phyloP scores from a whole-genome alignment of 2,888 invertebrate genomes.

The Polyommatus icarus region DNA sequence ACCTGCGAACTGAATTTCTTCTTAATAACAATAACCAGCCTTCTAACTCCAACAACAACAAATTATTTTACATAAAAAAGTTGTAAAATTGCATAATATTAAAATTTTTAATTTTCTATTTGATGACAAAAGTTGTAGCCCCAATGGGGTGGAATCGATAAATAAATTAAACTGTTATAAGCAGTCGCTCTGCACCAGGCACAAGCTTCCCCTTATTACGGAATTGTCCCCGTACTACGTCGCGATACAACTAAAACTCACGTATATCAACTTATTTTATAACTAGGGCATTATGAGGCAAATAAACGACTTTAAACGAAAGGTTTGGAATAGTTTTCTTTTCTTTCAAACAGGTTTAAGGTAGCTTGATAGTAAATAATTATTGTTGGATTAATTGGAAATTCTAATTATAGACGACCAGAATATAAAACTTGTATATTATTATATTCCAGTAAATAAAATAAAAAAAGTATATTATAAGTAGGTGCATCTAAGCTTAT shows the following conservation, averaged over 20 bases:
- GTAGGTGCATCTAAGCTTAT: no score
- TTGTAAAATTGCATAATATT: not conserved
- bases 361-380: not conserved
- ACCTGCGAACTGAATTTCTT: no score
- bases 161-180: conserved; percentile 73
- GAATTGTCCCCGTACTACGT: conserved; percentile 66
- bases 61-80: not conserved
- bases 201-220: conserved; percentile 66
- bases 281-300: conserved; percentile 1
- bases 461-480: not conserved
- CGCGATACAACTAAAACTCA: conserved; percentile 48
- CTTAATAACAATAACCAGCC: no score
- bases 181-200: conserved; percentile 63
- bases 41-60: not conserved
- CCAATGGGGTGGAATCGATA: conserved; percentile 52
- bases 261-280: conserved; percentile 18
- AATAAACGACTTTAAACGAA: not conserved
- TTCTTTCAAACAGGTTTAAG: not conserved
- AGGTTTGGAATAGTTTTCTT: not conserved
- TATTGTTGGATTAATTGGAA: no score
- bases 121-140: conserved; percentile 11
- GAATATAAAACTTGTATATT: no score
- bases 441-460: no score
- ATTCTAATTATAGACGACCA: no score
- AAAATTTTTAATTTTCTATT: not conserved